These are phyloP conservation scores for Tetranychus piercei DNA, from an alignment of 2,888 invertebrate genomes.

Conservation along the genomic window DNA sequence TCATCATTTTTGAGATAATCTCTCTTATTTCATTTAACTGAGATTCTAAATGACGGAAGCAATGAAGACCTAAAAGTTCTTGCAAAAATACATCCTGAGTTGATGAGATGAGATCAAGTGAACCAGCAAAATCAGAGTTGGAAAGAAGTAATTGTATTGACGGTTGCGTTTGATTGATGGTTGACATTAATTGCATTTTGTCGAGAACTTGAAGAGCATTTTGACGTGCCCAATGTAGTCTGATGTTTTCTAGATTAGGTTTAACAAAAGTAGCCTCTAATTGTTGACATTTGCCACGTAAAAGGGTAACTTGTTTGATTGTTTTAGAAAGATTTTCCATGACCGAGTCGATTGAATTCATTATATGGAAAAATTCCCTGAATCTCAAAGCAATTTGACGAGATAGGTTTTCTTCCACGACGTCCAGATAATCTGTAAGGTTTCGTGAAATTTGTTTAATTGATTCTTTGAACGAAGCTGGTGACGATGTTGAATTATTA, in stretches of 20 bases:
- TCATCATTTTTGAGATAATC: slow-evolving; percentile 88
- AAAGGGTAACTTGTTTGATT: slow-evolving; percentile 40
- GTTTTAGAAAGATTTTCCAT: slow-evolving; percentile 82
- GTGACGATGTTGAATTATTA: slow-evolving; percentile 1
- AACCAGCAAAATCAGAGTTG: slow-evolving; percentile 90
- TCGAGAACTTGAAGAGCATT: slow-evolving; percentile 34
- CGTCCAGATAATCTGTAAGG: slow-evolving; percentile 80
- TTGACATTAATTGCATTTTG: slow-evolving; percentile 67
- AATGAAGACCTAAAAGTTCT: slow-evolving; percentile 74
- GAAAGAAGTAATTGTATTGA: slow-evolving; percentile 83
- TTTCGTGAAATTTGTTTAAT: slow-evolving; percentile 29
- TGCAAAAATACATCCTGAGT: slow-evolving; percentile 81
- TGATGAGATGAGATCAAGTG: slow-evolving; percentile 83
- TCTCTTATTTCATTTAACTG: slow-evolving; percentile 88
- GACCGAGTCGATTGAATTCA: slow-evolving; percentile 91
- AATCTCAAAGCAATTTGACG: slow-evolving; percentile 82
- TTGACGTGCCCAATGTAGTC: slow-evolving; percentile 14
- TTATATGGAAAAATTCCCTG: slow-evolving; percentile 90
- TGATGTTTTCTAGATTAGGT: slow-evolving; percentile 19
- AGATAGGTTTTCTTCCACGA: slow-evolving; percentile 80
- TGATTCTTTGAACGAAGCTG: slow-evolving; percentile 10
- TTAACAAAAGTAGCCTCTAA: slow-evolving; percentile 17
- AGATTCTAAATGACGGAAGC: slow-evolving; percentile 79
- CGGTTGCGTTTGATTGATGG: slow-evolving; percentile 91
- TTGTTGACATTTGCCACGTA: slow-evolving; percentile 19